phyloP scores from a whole-genome alignment of 2,888 invertebrate genomes.

The Antitype chi region DNA sequence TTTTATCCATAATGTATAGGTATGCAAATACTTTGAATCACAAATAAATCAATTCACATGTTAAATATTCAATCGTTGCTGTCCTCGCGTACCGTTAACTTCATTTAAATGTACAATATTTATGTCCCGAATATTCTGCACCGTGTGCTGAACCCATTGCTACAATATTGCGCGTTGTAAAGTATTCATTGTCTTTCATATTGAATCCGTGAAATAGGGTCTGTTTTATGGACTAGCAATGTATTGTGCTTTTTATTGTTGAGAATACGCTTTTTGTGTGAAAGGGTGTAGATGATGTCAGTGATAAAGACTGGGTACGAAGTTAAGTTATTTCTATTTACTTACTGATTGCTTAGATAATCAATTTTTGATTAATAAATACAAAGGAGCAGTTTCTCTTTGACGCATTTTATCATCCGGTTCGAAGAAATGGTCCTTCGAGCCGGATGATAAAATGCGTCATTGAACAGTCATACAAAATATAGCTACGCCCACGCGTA shows the following conservation, averaged over 20 bases:
- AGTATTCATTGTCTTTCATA: conserved; percentile 55
- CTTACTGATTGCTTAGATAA: background rate
- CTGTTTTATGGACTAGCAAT: conserved; percentile 42
- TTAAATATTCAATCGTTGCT: conserved; percentile 6
- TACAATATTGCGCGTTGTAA: conserved; percentile 47
- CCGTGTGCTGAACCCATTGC: conserved; percentile 20
- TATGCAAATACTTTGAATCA: background rate
- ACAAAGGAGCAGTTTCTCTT: too few relatives aligned
- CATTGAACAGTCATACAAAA: too few relatives aligned
- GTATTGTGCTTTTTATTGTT: conserved; percentile 47
- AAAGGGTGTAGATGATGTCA: conserved; percentile 13
- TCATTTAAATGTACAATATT: conserved; percentile 15
- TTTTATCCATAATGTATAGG: background rate
- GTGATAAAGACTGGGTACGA: background rate
- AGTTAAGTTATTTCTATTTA: background rate
- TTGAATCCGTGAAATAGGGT: conserved; percentile 44
- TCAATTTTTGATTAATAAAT: too few relatives aligned
- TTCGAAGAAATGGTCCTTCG: background rate
- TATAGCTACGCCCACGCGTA: too few relatives aligned
- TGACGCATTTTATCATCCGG: background rate
- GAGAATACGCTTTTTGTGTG: conserved; percentile 25
- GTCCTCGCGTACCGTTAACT: conserved; percentile 2
- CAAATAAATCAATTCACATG: conserved; percentile 3
- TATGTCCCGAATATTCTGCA: conserved; percentile 25
- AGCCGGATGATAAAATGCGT: too few relatives aligned